Evolutionary conservation across 1,140 invertebrate species (phyloP).

Genomic region (Rhyzopertha dominica): DNA sequence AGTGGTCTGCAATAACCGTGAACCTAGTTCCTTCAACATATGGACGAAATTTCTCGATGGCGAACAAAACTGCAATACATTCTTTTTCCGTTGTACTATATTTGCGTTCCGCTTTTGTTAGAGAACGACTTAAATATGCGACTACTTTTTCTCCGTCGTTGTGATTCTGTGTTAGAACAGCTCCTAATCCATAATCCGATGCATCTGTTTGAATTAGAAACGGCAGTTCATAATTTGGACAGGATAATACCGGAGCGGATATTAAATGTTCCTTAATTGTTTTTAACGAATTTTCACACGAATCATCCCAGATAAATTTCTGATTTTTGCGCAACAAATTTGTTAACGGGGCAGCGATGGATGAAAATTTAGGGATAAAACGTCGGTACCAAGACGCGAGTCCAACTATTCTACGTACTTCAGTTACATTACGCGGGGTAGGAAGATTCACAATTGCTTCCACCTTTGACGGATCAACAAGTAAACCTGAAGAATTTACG

Average conservation of each 20-base stretch:
- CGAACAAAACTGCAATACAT: slow-evolving; percentile 49
- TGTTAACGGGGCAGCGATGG: slow-evolving; percentile 38
- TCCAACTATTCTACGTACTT: slow-evolving; percentile 42
- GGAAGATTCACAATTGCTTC: slow-evolving; percentile 42
- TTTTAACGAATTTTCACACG: slow-evolving; percentile 1
- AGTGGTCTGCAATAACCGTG: slow-evolving; percentile 4
- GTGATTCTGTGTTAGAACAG: slow-evolving; percentile 19
- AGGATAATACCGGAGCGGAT: slow-evolving; percentile 21
- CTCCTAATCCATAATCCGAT: slow-evolving; percentile 28
- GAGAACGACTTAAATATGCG: slow-evolving; percentile 43
- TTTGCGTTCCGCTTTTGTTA: slow-evolving; percentile 45
- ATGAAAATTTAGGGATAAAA: slow-evolving; percentile 43
- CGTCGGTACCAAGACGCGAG: slow-evolving; percentile 44
- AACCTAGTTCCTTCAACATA: slow-evolving; percentile 46
- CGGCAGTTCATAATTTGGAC: slow-evolving; percentile 22
- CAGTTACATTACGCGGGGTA: slow-evolving; percentile 36
- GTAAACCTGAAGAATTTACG: slow-evolving; percentile 33
- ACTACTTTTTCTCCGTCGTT: slow-evolving; percentile 36
- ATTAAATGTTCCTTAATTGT: slow-evolving; percentile 6
- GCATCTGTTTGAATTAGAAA: slow-evolving; percentile 28
- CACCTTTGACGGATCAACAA: slow-evolving; percentile 43
- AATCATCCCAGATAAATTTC: slow-evolving; percentile 21
- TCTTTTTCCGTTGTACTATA: slow-evolving; percentile 49
- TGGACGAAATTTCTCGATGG: slow-evolving; percentile 49
- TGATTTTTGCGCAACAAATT: slow-evolving; percentile 35